Evolutionary conservation across 2,888 invertebrate genomes (phyloP), one percentile per base, ranked within the genome.

Genomic region (Hermodice carunculata): DNA sequence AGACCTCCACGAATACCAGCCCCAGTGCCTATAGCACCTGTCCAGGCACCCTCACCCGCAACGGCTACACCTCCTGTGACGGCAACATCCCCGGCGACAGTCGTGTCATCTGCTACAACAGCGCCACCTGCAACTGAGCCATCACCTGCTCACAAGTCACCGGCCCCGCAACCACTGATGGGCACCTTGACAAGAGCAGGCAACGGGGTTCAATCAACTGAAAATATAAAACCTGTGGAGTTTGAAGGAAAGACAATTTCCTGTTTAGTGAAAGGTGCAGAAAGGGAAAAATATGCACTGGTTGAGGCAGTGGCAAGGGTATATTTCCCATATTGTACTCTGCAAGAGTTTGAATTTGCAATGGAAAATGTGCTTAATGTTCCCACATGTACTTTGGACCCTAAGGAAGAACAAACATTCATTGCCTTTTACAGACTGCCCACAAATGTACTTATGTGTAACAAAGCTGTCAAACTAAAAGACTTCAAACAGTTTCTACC

Each of bases 361-460:
- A 59, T 83, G 34, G 78, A 79, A 61, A 78, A 77, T 58, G 80
- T 81, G 42, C 66, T 83, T 28, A 74, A 76, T 49, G 76, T 81
- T 14, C 76, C 79, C 6, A 64, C 81, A 19, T 64, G 75, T 32
- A 73, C 77, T n/a, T 79, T 81, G 52, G 76, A 75, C n/a, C 75
- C 76, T 22, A 76, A 76, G 28, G 82, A 81, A 57, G 83, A 82
- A 53, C 76, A 78, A 48, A 79, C 81, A 0, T 83, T 83, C 66
- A 81, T 83, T 67, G 77, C 77, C 58, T 83, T 81, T 66, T 83
- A 83, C 63, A 79, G 78, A 69, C 68, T 83, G 42, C 83, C 81
- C 11, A 80, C 80, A n/a, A 73, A 76, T 5, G 76, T 76, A 11
- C 68, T 83, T 6, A 81, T 81, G 66, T 82, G 82, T 67, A 81